Conservation (phyloP, 2,113 vertebrate species). For the Plotosus lineatus region DNA sequence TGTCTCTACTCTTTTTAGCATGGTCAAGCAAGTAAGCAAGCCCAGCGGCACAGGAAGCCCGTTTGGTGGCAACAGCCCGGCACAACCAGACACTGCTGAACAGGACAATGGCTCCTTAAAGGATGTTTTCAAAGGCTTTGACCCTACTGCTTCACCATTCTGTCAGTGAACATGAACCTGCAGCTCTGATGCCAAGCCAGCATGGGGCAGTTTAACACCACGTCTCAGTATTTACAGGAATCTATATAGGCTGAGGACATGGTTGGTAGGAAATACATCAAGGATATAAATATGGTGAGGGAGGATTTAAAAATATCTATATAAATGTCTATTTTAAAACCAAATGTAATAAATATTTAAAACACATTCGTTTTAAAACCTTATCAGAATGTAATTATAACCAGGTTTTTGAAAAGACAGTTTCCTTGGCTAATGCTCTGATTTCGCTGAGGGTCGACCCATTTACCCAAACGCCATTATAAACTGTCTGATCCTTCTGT, state of each 20-base stretch:
- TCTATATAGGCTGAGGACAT: conserved; percentile 53
- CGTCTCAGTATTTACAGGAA: conserved; percentile 57
- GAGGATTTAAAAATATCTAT: conserved; percentile 39
- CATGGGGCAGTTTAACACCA: conserved; percentile 4
- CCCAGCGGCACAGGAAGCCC: conserved; percentile 79
- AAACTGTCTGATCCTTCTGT: conserved; percentile 22
- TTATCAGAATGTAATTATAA: conserved; percentile 54
- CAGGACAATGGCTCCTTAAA: conserved; percentile 89
- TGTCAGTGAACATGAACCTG: conserved; percentile 78
- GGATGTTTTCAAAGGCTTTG: conserved; percentile 96
- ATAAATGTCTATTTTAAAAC: conserved; percentile 74
- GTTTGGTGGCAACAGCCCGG: conserved; percentile 84
- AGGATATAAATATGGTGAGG: conserved; percentile 21
- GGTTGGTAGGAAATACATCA: conserved; percentile 45
- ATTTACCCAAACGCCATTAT: conserved; percentile 1
- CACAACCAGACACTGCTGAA: conserved; percentile 73
- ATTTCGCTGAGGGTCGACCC: conserved; percentile 22
- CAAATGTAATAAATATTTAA: conserved; percentile 50
- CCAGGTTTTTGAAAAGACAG: conserved; percentile 42
- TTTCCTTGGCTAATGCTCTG: conserved; percentile 6
- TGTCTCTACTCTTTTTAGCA: conserved; percentile 81
- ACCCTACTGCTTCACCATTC: conserved; percentile 93
- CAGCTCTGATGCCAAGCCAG: background rate
- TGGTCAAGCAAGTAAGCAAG: conserved; percentile 81
- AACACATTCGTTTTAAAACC: conserved; percentile 61